Evolutionary conservation across 2,888 invertebrate genomes (phyloP).

Genomic region (Lasioglossum morio): DNA sequence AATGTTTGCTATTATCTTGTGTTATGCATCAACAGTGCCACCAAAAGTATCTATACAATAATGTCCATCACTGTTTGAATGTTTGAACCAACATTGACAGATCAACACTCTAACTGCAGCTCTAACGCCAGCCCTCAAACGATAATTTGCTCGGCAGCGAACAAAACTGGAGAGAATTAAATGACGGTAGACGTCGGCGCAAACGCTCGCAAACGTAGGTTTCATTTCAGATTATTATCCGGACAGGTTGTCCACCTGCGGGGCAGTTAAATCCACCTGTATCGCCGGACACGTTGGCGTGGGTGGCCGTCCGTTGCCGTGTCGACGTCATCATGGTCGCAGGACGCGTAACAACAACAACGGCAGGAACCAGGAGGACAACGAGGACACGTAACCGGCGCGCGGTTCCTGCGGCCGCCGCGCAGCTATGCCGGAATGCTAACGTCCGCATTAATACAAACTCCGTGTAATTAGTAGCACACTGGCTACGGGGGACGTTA

Average conservation of each 20-base stretch:
- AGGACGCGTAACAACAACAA: constrained; percentile 21
- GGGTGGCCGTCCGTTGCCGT: not conserved
- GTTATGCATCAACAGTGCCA: not conserved
- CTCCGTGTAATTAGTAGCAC: constrained; percentile 77
- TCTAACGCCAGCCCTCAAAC: not conserved
- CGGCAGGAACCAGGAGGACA: constrained; percentile 31
- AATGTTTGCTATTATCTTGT: not conserved
- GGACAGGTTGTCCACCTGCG: constrained; percentile 17
- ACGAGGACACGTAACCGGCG: constrained; percentile 56
- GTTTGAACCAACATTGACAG: not conserved
- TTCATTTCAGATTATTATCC: not conserved
- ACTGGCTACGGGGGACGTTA: constrained; percentile 57
- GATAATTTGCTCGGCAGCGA: not conserved
- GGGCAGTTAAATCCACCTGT: constrained; percentile 74
- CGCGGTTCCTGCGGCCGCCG: constrained; percentile 47
- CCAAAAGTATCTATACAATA: not conserved
- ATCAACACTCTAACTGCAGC: not conserved
- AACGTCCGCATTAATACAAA: constrained; percentile 80
- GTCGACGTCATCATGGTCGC: constrained; percentile 4
- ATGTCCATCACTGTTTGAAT: not conserved
- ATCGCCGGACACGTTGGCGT: constrained; percentile 52
- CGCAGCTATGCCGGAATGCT: constrained; percentile 75
- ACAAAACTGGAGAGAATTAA: not conserved
- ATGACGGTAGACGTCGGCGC: not conserved
- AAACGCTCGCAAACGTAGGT: not conserved